These are phyloP conservation scores for Nomada goodeniana DNA, from an alignment of 2,888 invertebrate genomes.

Conservation along the genomic window DNA sequence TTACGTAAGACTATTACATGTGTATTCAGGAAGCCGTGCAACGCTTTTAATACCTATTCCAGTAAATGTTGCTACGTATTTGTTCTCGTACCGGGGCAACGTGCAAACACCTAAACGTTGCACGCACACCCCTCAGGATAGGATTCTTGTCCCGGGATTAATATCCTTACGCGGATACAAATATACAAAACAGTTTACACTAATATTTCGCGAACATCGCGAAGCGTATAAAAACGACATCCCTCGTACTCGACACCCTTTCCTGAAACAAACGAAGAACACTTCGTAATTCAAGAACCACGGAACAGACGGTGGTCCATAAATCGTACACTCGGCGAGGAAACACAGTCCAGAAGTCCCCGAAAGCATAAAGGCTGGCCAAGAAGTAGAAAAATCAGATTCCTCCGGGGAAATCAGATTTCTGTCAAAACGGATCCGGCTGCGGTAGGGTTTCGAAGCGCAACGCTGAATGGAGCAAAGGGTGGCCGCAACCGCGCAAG, in stretches of 20 bases:
- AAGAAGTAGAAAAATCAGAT: neutral
- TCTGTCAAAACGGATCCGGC: conserved; percentile 24
- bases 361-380: neutral
- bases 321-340: too few species aligned
- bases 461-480: conserved; percentile 27
- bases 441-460: conserved; percentile 41
- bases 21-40: neutral
- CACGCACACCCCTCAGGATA: too few species aligned
- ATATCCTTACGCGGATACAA: too few species aligned
- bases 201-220: too few species aligned
- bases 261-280: too few species aligned
- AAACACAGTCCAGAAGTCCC: too few species aligned
- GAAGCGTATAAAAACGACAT: too few species aligned
- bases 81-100: neutral
- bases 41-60: neutral
- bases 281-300: too few species aligned
- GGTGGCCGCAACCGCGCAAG: conserved; percentile 48
- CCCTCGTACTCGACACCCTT: too few species aligned
- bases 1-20: neutral
- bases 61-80: neutral
- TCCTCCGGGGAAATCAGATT: conserved; percentile 18
- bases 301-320: too few species aligned
- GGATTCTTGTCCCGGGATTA: too few species aligned
- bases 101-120: neutral
- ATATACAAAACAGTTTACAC: too few species aligned